A percentile compares a stretch with the other conserved stretches of the same genome.
Evolutionary conservation across 1,140 invertebrate species (phyloP).

Genomic region (Probaryconus sp.): DNA sequence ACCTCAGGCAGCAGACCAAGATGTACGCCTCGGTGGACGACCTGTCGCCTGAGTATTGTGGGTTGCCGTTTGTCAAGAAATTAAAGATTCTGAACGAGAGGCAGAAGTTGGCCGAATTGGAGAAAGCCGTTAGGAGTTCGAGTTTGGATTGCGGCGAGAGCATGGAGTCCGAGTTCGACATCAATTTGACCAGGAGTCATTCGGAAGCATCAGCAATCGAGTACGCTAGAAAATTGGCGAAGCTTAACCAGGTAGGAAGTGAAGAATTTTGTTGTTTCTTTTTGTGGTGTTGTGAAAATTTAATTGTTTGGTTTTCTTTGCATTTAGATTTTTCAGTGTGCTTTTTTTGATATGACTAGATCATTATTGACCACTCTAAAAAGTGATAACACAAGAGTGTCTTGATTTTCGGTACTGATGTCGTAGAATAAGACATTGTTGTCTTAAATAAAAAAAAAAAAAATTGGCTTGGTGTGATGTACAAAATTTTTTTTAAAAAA

Average conservation of each 20-base stretch:
- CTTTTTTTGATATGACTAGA: no score
- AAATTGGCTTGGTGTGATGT: no score
- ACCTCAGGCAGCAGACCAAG: constrained; percentile 79
- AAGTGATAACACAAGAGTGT: no score
- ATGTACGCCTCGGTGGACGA: constrained; percentile 90
- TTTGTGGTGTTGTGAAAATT: no score
- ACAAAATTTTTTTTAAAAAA: no score
- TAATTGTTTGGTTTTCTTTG: no score
- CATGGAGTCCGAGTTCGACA: constrained; percentile 78
- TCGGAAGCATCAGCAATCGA: constrained; percentile 80
- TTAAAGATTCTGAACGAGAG: constrained; percentile 92
- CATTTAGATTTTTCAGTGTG: no score
- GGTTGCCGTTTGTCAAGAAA: constrained; percentile 92
- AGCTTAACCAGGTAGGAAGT: constrained; percentile 68
- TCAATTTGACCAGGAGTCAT: constrained; percentile 82
- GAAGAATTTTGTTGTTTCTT: neutral
- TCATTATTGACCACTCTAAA: no score
- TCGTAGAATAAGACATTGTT: no score
- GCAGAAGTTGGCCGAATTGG: constrained; percentile 89
- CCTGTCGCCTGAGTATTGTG: constrained; percentile 90
- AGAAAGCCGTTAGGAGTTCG: constrained; percentile 86
- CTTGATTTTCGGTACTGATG: no score
- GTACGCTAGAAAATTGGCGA: constrained; percentile 72
- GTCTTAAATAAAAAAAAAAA: no score
- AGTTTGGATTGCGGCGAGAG: constrained; percentile 87